Evolutionary conservation across 2,113 vertebrate genomes (phyloP), one percentile per base, ranked within the genome.

Genomic region (Lepus americanus): DNA sequence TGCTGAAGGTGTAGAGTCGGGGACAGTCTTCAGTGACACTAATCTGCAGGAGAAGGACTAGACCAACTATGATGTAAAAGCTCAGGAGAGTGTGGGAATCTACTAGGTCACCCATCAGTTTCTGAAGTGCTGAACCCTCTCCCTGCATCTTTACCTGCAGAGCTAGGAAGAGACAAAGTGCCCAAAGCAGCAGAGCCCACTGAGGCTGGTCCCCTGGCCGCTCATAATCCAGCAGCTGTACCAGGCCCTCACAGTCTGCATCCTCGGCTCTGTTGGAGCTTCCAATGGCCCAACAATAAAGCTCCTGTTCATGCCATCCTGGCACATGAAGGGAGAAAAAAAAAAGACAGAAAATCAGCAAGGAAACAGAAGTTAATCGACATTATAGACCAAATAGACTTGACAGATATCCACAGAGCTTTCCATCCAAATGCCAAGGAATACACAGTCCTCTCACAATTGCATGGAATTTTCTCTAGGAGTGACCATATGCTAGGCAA

Each of bases 51-150:
- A 99, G 97, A 99, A 99, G 99, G 99, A 99, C 89, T 99, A 99
- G 99, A 99, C 99, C 27, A 99, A 99, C 96, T 99, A 99, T 13
- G 99, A 99, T 4, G 99, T 99, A 97, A 99, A 99, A 96, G 97
- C 98, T 92, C 98, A 92, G 1, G 99, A 99, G 94, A 99, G 99
- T 6, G 99, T 99, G 96, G 99, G 99, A 87, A 99, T 99, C 97
- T 99, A 99, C 22, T 99, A 99, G 98, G 99, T 99, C 96, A 98
- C 99, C 23, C 99, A 99, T 97, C 98, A 99, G 97, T 99, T 99
- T 98, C 98, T 99, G 92, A 99, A 99, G 97, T 99, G 99, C 96
- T 99, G 72, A 99, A 84, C 49, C 23, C 25, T 69, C 88, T 92
- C 66, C 70, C 66, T 81, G 63, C 29, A 92, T 9, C 63, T 27